Conservation (phyloP, 2,113 vertebrate species). For the Dicentrarchus labrax region DNA sequence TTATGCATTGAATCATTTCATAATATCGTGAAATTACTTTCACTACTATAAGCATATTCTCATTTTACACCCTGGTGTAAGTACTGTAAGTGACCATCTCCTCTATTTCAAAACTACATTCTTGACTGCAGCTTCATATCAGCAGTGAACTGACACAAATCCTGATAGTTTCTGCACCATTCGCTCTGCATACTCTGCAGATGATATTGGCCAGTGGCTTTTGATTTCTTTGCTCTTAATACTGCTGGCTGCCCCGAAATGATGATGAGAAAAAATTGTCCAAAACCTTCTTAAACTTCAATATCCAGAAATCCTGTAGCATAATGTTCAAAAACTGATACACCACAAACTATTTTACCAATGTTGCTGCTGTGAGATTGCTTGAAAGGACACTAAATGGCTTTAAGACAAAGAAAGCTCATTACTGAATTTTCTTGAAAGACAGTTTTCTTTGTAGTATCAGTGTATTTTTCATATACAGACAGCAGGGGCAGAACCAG, state of each 20-base stretch:
- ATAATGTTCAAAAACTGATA: not conserved
- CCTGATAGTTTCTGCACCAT: not conserved
- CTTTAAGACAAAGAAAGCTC: not conserved
- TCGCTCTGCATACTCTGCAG: not conserved
- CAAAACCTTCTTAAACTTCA: constrained; percentile 24
- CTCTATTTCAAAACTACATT: not conserved
- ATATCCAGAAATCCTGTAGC: not conserved
- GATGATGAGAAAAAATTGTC: constrained; percentile 7
- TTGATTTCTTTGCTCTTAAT: constrained; percentile 5
- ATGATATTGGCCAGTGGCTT: not conserved
- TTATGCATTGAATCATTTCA: not conserved
- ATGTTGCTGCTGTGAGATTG: not conserved
- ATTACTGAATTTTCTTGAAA: too few species aligned
- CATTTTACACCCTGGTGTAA: not conserved
- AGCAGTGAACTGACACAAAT: not conserved
- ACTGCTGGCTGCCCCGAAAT: not conserved
- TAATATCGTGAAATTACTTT: not conserved
- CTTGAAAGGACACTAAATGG: not conserved
- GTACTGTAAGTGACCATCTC: not conserved
- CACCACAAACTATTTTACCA: constrained; percentile 7
- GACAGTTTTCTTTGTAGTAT: not conserved
- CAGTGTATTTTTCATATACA: not conserved
- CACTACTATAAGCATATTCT: not conserved
- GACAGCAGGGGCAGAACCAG: too few species aligned
- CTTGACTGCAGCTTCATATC: not conserved